A percentile compares a stretch with the other conserved stretches of the same genome.
Conservation (phyloP, 2,797 vertebrate genomes). For the Arrhamphus sclerolepis region DNA sequence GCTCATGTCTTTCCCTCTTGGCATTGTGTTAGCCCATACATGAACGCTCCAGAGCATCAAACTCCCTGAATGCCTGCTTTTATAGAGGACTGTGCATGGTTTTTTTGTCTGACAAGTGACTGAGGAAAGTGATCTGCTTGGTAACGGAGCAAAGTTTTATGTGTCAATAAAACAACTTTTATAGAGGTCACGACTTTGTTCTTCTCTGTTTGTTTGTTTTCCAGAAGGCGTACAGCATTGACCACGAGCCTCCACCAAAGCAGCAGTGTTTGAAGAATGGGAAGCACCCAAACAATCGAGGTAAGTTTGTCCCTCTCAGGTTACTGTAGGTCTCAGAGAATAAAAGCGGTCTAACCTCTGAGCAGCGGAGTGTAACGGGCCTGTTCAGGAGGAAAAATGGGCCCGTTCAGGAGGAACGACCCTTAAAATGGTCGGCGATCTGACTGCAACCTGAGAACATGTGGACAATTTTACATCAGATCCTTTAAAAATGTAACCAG, state of each 20-base stretch:
- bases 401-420: background rate
- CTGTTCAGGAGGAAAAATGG: background rate
- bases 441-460: background rate
- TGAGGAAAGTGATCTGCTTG: no score
- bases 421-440: background rate
- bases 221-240: constrained; percentile 87
- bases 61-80: no score
- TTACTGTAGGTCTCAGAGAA: constrained; percentile 16
- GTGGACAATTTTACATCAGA: no score
- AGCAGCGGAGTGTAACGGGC: background rate
- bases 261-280: constrained; percentile 74
- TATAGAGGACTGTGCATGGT: no score
- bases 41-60: no score
- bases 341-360: constrained; percentile 5
- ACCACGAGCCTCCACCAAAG: constrained; percentile 48
- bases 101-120: no score
- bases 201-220: background rate
- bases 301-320: constrained; percentile 74
- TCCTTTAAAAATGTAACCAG: no score
- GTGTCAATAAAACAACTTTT: no score
- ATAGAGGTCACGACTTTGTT: no score
- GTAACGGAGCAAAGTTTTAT: no score
- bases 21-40: no score
- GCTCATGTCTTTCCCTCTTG: no score
- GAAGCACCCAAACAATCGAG: constrained; percentile 73